Percentiles rank a stretch among this genome's conserved stretches.
These are phyloP conservation scores for Tonatia bakeri DNA, from an alignment of 2,113 vertebrate species.

Conservation along the genomic window DNA sequence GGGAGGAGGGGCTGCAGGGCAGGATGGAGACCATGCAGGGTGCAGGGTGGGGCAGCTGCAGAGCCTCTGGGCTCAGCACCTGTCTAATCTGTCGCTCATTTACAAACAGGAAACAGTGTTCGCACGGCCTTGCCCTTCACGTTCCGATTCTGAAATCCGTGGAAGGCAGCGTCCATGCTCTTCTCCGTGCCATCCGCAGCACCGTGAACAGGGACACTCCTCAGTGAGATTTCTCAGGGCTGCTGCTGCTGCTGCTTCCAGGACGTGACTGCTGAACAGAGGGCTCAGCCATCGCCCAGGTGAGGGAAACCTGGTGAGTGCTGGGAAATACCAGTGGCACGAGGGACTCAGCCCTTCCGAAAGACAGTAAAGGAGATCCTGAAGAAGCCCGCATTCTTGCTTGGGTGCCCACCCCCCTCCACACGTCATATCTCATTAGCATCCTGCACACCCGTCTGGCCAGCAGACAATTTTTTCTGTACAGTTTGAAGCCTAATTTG, in stretches of 20 bases:
- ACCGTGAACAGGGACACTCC: neutral
- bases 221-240: neutral
- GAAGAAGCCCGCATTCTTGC: neutral
- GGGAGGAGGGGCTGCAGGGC: too few relatives aligned
- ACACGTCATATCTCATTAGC: neutral
- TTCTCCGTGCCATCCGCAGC: neutral
- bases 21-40: too few relatives aligned
- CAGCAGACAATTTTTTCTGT: constrained; percentile 38
- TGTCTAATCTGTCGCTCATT: neutral
- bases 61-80: neutral
- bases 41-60: accelerated
- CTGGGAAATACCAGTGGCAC: neutral
- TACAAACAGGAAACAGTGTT: neutral
- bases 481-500: constrained; percentile 62
- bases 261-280: neutral
- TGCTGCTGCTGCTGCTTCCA: neutral
- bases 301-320: neutral
- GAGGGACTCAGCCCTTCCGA: neutral
- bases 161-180: neutral
- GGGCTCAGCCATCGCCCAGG: neutral
- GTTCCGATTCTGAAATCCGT: neutral
- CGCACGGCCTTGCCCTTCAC: neutral
- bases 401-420: neutral
- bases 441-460: constrained; percentile 45
- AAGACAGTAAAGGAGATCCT: neutral